A percentile compares a stretch with the other conserved stretches of the same genome.
Conservation (phyloP, 35 echinoderm and acorn worm genomes). For the Patiria miniata region DNA sequence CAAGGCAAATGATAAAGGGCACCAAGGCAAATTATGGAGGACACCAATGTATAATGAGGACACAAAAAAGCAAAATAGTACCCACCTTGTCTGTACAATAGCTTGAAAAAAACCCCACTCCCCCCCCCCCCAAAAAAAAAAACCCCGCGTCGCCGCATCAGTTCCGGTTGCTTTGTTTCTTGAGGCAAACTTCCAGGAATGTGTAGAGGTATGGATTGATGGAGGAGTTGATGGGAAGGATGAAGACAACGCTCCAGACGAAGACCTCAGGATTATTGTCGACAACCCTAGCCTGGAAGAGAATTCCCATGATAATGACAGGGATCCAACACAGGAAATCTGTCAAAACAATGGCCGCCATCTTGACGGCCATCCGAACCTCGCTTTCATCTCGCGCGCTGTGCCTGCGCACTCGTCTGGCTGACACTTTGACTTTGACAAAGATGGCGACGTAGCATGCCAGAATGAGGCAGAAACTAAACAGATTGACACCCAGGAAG, state of each 20-base stretch:
- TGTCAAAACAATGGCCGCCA: constrained; percentile 76
- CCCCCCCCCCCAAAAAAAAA: too few species aligned
- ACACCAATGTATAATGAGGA: too few species aligned
- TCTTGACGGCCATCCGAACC: constrained; percentile 74
- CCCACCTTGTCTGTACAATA: too few species aligned
- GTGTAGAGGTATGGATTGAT: constrained; percentile 24
- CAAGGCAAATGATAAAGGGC: too few species aligned
- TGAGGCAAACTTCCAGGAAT: neutral
- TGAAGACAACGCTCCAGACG: constrained; percentile 14
- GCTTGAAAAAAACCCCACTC: too few species aligned
- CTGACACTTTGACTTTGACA: constrained; percentile 45
- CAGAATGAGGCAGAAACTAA: constrained; percentile 61
- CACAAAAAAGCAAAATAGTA: too few species aligned
- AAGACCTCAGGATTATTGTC: constrained; percentile 49
- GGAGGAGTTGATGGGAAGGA: constrained; percentile 10
- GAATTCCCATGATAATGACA: constrained; percentile 76
- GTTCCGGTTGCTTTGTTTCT: neutral
- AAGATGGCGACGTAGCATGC: constrained; percentile 70
- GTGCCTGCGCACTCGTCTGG: neutral
- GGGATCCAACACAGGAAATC: constrained; percentile 90
- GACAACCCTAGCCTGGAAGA: constrained; percentile 47
- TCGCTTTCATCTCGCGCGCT: constrained; percentile 39
- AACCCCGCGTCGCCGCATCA: too few species aligned
- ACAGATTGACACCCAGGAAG: constrained; percentile 68
- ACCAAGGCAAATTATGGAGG: too few species aligned